Percentiles rank a stretch among this genome's conserved stretches.
These are phyloP conservation scores for Bombyx huttoni DNA, from an alignment of 2,888 invertebrate genomes.

Conservation along the genomic window DNA sequence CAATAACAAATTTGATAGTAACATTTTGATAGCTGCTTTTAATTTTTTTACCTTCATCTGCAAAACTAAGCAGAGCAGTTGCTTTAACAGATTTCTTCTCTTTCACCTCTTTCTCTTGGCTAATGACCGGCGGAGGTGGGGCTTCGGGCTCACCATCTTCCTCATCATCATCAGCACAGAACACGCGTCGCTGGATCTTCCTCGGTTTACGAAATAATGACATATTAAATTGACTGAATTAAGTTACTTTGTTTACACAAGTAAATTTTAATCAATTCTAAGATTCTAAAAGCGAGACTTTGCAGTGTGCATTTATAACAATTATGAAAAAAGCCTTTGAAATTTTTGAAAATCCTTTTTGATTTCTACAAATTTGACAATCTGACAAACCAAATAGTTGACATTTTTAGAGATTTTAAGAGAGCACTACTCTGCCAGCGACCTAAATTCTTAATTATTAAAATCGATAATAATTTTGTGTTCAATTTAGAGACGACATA, in stretches of 20 bases:
- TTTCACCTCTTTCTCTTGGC: constrained; percentile 43
- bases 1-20: too few species aligned
- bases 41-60: constrained; percentile 72
- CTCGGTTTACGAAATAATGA: constrained; percentile 91
- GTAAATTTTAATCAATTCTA: not conserved
- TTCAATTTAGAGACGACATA: too few species aligned
- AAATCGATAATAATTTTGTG: too few species aligned
- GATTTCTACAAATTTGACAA: not conserved
- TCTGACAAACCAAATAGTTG: too few species aligned
- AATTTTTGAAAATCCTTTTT: not conserved
- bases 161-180: constrained; percentile 80
- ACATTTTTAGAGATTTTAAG: too few species aligned
- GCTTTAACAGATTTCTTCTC: constrained; percentile 69
- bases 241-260: not conserved
- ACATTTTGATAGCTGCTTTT: too few species aligned
- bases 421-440: too few species aligned
- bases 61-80: constrained; percentile 82
- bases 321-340: too few species aligned
- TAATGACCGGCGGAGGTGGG: constrained; percentile 64
- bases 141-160: constrained; percentile 73
- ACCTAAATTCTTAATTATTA: too few species aligned
- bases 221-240: constrained; percentile 54
- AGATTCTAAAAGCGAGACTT: not conserved
- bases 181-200: constrained; percentile 83
- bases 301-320: too few species aligned